Evolutionary conservation across 2,113 vertebrate genomes (phyloP).

Genomic region (Actenoides lindsayi): DNA sequence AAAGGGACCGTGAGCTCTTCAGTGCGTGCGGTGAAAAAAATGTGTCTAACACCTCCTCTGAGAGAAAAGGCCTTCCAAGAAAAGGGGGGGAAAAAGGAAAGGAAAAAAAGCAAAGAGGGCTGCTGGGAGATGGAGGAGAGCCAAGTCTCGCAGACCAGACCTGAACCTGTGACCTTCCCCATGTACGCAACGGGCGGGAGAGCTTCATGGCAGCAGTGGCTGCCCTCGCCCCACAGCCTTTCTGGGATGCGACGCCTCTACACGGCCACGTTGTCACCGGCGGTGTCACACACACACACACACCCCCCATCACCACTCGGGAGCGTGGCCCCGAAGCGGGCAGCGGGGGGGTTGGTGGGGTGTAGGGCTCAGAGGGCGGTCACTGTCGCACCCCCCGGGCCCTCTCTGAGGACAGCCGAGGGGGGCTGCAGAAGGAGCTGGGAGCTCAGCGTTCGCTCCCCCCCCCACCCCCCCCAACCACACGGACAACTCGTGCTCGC

Average conservation of each 20-base stretch:
- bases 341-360: not conserved
- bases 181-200: constrained; percentile 62
- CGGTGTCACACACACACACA: not conserved
- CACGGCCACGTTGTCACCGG: constrained; percentile 12
- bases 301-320: not conserved
- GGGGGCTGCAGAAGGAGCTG: not conserved
- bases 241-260: constrained; percentile 1
- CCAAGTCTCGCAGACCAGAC: constrained; percentile 69
- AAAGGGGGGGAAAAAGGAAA: not conserved
- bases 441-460: too few species aligned
- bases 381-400: not conserved
- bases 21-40: constrained; percentile 30
- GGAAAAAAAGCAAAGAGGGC: not conserved
- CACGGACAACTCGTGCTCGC: not conserved
- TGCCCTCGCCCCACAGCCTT: constrained; percentile 30
- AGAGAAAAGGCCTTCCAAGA: constrained; percentile 55
- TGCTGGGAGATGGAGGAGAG: constrained; percentile 69
- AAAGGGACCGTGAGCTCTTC: constrained; percentile 37
- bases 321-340: not conserved
- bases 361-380: too few species aligned
- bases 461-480: not conserved
- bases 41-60: constrained; percentile 39
- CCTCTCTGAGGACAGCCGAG: too few species aligned
- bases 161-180: constrained; percentile 79
- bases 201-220: constrained; percentile 36